Evolutionary conservation across 2,113 vertebrate genomes (phyloP), one percentile per base, ranked within the genome.

Genomic region (Nannospalax galili): DNA sequence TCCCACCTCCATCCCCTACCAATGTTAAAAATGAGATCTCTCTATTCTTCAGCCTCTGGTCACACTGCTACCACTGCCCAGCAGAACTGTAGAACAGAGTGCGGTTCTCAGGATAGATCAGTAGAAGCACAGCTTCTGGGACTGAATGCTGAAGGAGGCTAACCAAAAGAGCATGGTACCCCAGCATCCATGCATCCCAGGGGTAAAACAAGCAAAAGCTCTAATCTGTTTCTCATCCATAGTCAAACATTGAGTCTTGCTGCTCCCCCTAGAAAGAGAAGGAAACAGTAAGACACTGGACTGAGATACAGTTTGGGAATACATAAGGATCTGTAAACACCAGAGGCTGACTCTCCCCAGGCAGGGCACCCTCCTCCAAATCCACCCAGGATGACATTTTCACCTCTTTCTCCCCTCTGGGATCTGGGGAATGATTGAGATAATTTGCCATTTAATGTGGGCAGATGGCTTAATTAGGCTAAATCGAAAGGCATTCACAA

Each of bases 381-480:
- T 45, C 93, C 93, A 95, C 78, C 45, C 92, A 81, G 92, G 84
- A 26, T 70, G 81, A 35, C 40, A 89, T 89, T 92, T 81, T 62
- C 58, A 87, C 95, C 79, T 95, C 85, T 81, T 84, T 94, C 60
- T 86, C 86, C 95, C 97, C 92, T 7, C 30, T 17, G 97, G 96
- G 94, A 97, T 11, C 62, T 16, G 2, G 62, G 94, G 92, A 96
- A 95, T 93, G 97, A 95, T 94, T 65, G 93, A 95, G 96, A 96
- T 98, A 97, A 98, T 98, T 98, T 84, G 86, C 95, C 91, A 22
- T 87, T 97, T 98, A 96, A 95, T 96, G 96, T 96, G 97, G 96
- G 95, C 97, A 98, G 98, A 98, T 97, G 98, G 98, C 95, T 98
- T 98, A 96, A 98, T 98, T 97, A 97, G 97, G 96, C 97, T 96